Percentiles rank a stretch among this genome's conserved stretches.
Evolutionary conservation across 2,113 vertebrate species (phyloP).

Genomic region (Oxyruncus cristatus): DNA sequence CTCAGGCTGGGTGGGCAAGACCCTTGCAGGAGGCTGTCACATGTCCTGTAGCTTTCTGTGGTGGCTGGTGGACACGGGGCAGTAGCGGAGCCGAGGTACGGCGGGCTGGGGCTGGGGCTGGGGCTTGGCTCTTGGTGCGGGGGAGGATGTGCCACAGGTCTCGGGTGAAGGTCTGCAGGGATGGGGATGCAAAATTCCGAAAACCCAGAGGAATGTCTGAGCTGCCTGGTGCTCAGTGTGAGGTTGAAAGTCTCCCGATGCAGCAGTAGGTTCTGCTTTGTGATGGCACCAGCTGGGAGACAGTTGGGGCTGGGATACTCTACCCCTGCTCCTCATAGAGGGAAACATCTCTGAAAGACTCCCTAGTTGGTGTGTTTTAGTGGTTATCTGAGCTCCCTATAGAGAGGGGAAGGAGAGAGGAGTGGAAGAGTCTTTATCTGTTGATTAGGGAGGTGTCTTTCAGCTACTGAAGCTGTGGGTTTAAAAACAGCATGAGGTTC

Average conservation of each 20-base stretch:
- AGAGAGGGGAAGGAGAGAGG: background rate
- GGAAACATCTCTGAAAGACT: background rate
- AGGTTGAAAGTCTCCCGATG: fast-evolving
- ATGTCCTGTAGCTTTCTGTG: background rate
- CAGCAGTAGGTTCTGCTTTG: background rate
- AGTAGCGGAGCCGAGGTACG: background rate
- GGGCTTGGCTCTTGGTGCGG: background rate
- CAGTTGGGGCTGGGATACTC: background rate
- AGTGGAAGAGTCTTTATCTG: background rate
- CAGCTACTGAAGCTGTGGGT: background rate
- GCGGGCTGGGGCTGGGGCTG: background rate
- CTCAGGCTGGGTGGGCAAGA: background rate
- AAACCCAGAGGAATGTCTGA: background rate
- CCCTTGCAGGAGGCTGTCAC: constrained; percentile 14
- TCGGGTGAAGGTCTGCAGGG: background rate
- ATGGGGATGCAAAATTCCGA: background rate
- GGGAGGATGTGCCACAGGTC: background rate
- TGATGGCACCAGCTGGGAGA: background rate
- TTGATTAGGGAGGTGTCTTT: background rate
- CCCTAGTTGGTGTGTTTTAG: background rate
- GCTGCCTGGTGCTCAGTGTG: background rate
- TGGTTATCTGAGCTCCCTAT: background rate
- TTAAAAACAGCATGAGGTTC: fast-evolving
- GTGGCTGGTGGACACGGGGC: background rate
- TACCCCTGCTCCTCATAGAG: background rate